Base-by-base conservation (phyloP, 2,888 invertebrate species). In the Apamea epomidion region DNA sequence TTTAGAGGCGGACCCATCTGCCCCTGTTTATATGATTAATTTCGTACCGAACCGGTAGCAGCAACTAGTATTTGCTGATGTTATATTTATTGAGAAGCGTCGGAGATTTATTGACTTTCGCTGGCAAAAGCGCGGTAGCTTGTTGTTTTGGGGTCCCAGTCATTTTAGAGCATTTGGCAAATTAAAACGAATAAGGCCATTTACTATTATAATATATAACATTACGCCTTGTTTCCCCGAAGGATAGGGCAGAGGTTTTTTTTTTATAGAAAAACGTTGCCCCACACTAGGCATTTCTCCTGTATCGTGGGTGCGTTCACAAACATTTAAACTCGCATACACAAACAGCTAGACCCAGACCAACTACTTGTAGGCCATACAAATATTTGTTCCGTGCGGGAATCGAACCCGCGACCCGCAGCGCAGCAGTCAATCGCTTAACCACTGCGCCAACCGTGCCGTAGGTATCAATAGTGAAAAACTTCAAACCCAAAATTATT, bases 21-120 rank as follows among this genome's bases (percentile, higher is more conserved):
- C 81, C 72, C 25, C 80, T 78, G 77, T 80, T 74, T 74, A 69
- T 51, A 76, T 87, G 85, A 87, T 87, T 87, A 82, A 87, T 87
- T 82, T 86, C 54, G 29, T 68, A 65, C 64, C 74, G 76, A 73
- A 69, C 74, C 77, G 83, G 75, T 76, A 67, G 86, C 76, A 73
- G 67, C 73, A 69, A 78, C 78, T 74, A 72, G 83, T 78, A 81
- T 86, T 84, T 77, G 68, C 58, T 75, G 45, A 69, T 85, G 32
- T 71, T 82, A 58, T 73, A 85, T 83, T 76, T 67, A 78, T 76
- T 70, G 32, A 74, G 45, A 67, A 71, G 5, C 37, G n/a, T 73
- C 62, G 1, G 5, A n/a, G 48, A 76, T 84, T 71, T 74, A 84
- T 84, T 76, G 73, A 74, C 65, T 76, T 73, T 84, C 54, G 48